phyloP scores from a whole-genome alignment of 2,113 vertebrate genomes.

The Odontophorus gujanensis region DNA sequence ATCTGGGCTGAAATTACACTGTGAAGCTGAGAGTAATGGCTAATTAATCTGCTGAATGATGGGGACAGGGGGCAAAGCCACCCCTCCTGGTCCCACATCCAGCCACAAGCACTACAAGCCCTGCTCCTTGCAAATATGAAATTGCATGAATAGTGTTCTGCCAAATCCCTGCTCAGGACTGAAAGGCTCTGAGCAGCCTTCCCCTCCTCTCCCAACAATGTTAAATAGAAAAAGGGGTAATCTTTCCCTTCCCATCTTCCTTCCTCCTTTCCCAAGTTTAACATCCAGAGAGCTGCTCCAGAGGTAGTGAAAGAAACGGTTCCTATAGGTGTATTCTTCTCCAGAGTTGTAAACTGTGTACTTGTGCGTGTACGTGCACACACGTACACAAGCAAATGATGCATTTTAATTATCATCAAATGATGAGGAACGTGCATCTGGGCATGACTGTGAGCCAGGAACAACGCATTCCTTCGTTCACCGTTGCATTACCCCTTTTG shows the following conservation, averaged over 20 bases:
- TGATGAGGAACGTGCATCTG: background rate
- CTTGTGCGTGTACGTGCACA: background rate
- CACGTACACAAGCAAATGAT: background rate
- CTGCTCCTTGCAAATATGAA: background rate
- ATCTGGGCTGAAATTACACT: background rate
- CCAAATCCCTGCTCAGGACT: fast-evolving
- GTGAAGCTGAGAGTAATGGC: background rate
- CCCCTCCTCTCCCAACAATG: background rate
- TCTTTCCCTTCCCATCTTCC: background rate
- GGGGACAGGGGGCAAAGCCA: background rate
- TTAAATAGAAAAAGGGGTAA: background rate
- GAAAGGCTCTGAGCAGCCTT: background rate
- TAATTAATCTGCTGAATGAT: conserved; percentile 28
- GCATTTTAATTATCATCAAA: conserved; percentile 50
- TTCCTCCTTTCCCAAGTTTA: background rate
- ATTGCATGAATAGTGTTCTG: background rate
- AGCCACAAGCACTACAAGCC: background rate
- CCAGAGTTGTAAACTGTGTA: background rate
- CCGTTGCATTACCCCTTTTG: conserved; percentile 37
- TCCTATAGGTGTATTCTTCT: background rate
- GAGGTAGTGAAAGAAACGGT: background rate
- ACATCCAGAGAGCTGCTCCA: background rate
- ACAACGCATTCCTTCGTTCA: background rate
- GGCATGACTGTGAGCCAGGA: conserved; percentile 38
- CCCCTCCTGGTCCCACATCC: background rate